Base-by-base conservation (phyloP, 2,888 invertebrate species). In the Diplazon laetatorius region DNA sequence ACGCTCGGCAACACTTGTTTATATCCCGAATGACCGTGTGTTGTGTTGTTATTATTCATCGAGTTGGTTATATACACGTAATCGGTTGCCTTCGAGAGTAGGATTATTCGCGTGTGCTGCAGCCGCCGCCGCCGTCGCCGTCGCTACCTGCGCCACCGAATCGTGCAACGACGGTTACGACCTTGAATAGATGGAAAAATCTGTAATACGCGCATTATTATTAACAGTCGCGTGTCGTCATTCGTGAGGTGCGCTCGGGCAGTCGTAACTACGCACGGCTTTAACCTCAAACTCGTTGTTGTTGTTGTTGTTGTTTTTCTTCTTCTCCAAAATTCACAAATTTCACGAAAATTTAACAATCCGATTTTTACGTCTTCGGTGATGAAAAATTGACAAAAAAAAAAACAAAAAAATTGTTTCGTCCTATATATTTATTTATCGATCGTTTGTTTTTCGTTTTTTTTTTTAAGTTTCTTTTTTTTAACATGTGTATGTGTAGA, bases 251-350 rank as follows among this genome's bases (percentile, higher is more conserved):
- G 59, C 48, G 62, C 48, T 55, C 44, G 63, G 59, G 35, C 18
- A 55, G 44, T 60, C 52, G 74, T 74, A 71, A 18, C 30, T 30
- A 5, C 30, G 2, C 30, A 6, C 71, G 44, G 35, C 42, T 20
- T 44, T 79, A 79, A 79, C 79, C 79, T 79, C 75, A 79, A 79
- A 76, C 18, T 30, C n/a, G 22, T 62, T 55, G 14, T n/a, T n/a
- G n/a, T n/a, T n/a, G n/a, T n/a, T n/a, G n/a, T n/a, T n/a, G n/a
- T n/a, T 5, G 25, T 68, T 18, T 44, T 35, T 14, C 10, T 68
- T 60, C 14, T 18, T 50, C 18, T 9, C 14, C 52, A 30, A 3
- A 12, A 4, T 70, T 14, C 18, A 8, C 35, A 14, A 22, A 37
- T 50, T 37, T 48, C n/a, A n/a, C n/a, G n/a, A n/a, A n/a, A n/a